A percentile compares a stretch with the other conserved stretches of the same genome.
Evolutionary conservation across 2,797 vertebrate species (phyloP).

Genomic region (Sandelia bainsii): DNA sequence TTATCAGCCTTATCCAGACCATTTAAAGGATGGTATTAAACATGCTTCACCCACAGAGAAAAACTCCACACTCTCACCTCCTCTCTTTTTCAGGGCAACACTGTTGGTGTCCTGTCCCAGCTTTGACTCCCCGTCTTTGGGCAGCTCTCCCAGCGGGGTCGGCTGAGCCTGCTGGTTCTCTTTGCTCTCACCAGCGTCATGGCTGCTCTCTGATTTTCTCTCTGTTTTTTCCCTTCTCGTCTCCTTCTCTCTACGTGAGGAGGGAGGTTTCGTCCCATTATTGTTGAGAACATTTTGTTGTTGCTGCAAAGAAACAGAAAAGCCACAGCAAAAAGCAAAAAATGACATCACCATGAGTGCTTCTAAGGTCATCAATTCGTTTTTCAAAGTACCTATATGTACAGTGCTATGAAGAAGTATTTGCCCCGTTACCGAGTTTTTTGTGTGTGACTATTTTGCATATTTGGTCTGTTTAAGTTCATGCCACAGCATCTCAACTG

Average conservation of each 20-base stretch:
- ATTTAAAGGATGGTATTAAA: background rate
- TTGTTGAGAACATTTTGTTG: slow-evolving; percentile 86
- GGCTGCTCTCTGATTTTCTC: slow-evolving; percentile 80
- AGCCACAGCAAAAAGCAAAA: background rate
- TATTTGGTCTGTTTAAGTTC: too few relatives aligned
- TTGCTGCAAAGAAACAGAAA: slow-evolving; percentile 63
- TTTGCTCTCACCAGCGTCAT: slow-evolving; percentile 83
- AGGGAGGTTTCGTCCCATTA: slow-evolving; percentile 84
- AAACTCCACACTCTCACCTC: slow-evolving; percentile 79
- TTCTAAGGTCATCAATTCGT: too few relatives aligned
- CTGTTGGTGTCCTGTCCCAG: slow-evolving; percentile 78
- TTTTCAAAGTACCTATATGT: too few relatives aligned
- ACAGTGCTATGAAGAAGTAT: too few relatives aligned
- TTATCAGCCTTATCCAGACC: background rate
- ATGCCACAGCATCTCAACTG: too few relatives aligned
- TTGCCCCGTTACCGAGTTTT: too few relatives aligned
- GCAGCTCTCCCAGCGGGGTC: slow-evolving; percentile 79
- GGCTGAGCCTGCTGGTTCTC: slow-evolving; percentile 84
- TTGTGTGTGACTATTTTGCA: too few relatives aligned
- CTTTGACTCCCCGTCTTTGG: slow-evolving; percentile 75
- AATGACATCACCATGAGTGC: background rate
- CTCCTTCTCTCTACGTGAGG: slow-evolving; percentile 84
- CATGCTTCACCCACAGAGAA: background rate
- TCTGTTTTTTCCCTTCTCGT: slow-evolving; percentile 85
- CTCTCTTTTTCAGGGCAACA: slow-evolving; percentile 88